Conservation (phyloP, 2,888 invertebrate species). For the Torymus tubicola region DNA sequence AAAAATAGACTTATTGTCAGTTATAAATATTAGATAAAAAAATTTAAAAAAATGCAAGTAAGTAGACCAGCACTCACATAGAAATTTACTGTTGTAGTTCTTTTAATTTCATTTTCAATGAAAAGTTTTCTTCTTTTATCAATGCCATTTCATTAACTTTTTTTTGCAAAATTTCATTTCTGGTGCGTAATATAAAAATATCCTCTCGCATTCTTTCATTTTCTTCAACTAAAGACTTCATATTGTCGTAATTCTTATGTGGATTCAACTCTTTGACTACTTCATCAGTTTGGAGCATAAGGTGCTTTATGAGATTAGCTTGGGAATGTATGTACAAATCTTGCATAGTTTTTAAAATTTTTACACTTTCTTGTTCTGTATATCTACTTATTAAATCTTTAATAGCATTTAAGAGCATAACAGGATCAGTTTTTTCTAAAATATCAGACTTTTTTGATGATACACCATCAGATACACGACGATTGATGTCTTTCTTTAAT, state of each 20-base stretch:
- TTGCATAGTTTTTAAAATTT: conserved; percentile 68
- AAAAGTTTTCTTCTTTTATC: conserved; percentile 69
- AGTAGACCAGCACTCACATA: conserved; percentile 52
- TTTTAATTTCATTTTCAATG: conserved; percentile 67
- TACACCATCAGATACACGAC: conserved; percentile 51
- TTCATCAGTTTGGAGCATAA: conserved; percentile 69
- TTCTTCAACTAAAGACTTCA: conserved; percentile 65
- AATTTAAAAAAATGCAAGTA: conserved; percentile 3
- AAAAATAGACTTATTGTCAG: conserved; percentile 4
- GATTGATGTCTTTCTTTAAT: conserved; percentile 58
- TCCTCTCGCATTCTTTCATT: conserved; percentile 68
- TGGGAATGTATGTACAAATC: conserved; percentile 70
- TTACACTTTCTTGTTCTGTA: conserved; percentile 69
- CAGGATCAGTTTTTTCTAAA: conserved; percentile 64
- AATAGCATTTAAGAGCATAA: conserved; percentile 67
- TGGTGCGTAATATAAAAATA: conserved; percentile 63
- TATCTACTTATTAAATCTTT: conserved; percentile 70
- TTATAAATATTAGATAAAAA: neutral
- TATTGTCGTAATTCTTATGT: conserved; percentile 60
- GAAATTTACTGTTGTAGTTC: conserved; percentile 61
- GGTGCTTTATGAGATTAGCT: conserved; percentile 68
- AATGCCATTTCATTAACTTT: conserved; percentile 65
- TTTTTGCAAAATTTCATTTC: conserved; percentile 67
- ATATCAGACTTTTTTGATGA: conserved; percentile 60
- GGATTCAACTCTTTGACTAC: conserved; percentile 65